Evolutionary conservation across 2,888 invertebrate species (phyloP), one percentile per base, ranked within the genome.

Genomic region (Nemurella pictetii): DNA sequence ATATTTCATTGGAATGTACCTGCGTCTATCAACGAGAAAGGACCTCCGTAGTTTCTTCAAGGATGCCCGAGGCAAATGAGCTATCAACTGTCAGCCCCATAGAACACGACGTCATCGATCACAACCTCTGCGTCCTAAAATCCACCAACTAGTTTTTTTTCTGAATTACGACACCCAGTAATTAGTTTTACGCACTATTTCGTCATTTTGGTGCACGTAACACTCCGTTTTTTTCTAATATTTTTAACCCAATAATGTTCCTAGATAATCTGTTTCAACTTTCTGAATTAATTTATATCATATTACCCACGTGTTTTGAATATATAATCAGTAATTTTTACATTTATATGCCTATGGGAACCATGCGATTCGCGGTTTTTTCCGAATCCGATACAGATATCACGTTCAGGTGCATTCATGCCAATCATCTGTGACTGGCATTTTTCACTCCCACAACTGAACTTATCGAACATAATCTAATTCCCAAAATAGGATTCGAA

Each of bases 1-100:
- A 84, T 74, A 84, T 84, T 84, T 75, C 84, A 81, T 85, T 82
- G 85, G 82, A 72, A 82, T 81, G 84, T 82, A 35, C 26, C 72
- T 9, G 25, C 27, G 36, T 28, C 77, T 74, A 83, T 83, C 83
- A 29, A 29, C 55, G 25, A 35, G 30, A 72, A 80, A 80, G 55
- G 80, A 55, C 36, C 74, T 84, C 35, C 83, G 29, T 26, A 4
- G 72, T n/a, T 27, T n/a, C 32, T 73, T 20, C 5, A 7, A 20
- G 9, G 26, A 5, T 28, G 26, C 27, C 75, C 75, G 75, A 7
- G 26, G 75, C 27, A 26, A 26, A 75, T 75, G 75, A 75, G 28
- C 75, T 27, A 26, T 75, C 75, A 25, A 28, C 75, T 75, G 75
- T 75, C 75, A 75, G 75, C 26, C 9, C 75, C 12, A 28, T 26